Percentiles rank a stretch among this genome's conserved stretches.
Conservation (phyloP, 2,888 invertebrate genomes). For the Zygaena filipendulae region DNA sequence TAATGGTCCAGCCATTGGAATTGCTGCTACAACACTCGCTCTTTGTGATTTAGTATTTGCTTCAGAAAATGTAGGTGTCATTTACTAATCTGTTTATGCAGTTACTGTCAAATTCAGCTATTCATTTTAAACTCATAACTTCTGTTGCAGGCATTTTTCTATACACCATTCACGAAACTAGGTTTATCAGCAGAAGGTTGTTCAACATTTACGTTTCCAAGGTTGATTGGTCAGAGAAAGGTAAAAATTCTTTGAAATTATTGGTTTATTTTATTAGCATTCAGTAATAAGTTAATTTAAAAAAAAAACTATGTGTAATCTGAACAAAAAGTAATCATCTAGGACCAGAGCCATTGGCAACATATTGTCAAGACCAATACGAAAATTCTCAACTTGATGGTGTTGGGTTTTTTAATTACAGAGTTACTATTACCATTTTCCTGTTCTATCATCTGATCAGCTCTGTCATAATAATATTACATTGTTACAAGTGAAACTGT, state of each 20-base stretch:
- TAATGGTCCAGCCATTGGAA: constrained; percentile 95
- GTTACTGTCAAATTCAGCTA: background rate
- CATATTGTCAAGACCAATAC: no score
- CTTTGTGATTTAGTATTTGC: constrained; percentile 92
- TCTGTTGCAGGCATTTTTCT: constrained; percentile 80
- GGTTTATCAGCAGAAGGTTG: constrained; percentile 92
- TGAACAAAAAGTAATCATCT: no score
- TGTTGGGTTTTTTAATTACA: no score
- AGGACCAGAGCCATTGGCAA: no score
- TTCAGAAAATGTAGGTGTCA: constrained; percentile 74
- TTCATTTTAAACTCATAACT: no score
- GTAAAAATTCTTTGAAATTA: constrained; percentile 32
- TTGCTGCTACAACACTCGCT: constrained; percentile 85
- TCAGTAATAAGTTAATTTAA: background rate
- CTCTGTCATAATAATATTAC: no score
- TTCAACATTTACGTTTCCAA: constrained; percentile 87
- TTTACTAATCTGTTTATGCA: background rate
- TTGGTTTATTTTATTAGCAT: constrained; percentile 2
- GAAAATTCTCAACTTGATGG: no score
- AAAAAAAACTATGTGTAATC: no score
- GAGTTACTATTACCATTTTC: no score
- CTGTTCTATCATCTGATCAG: no score
- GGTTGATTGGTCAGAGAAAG: constrained; percentile 84
- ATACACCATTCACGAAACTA: constrained; percentile 86
- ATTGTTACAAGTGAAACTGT: no score